Evolutionary conservation across 1,140 invertebrate species (phyloP), one percentile per base, ranked within the genome.

Genomic region (Asobara japonica): DNA sequence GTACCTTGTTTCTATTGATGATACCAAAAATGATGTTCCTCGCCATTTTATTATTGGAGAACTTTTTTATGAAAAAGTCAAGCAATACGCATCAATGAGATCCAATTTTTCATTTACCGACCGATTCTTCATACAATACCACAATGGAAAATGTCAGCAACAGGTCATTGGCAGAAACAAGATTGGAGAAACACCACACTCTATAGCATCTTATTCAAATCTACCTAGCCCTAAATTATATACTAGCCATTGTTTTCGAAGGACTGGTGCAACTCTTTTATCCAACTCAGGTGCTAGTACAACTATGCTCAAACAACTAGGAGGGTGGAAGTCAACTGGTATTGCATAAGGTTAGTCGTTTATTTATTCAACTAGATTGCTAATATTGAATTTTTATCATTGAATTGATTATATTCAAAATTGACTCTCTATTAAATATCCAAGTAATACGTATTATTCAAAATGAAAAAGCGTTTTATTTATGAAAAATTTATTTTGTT

Each of bases 231-330:
- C 62, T 38, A 31, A 64, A 64, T 25, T 33, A 6, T 73, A 73
- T 30, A 73, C 72, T 10, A 61, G 73, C 10, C 73, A 74, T 25
- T 70, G 68, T 65, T 71, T 61, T 8, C 60, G 73, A 0, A 71
- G 73, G 25, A 74, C 69, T 36, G 61, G 38, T 7, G 68, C 73
- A 11, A 74, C 73, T 25, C 25, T 71, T 1, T 22, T 66, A 20
- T 71, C 73, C 0, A 48, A 73, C 16, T 65, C 73, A 2, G 73
- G 68, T 33, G 73, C 73, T n/a, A 70, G 13, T 60, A 70, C 4
- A 0, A 69, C 48, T 13, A 61, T 62, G 56, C 56, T 70, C 2
- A 73, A 33, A 45, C 31, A 73, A 41, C 30, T 73, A 16, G 71
- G 69, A 22, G 69, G 56, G 41, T 70, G 69, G 69, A 70, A 70